A percentile compares a stretch with the other conserved stretches of the same genome.
phyloP scores from a whole-genome alignment of 2,888 invertebrate genomes.

The Eutolmus rufibarbis region DNA sequence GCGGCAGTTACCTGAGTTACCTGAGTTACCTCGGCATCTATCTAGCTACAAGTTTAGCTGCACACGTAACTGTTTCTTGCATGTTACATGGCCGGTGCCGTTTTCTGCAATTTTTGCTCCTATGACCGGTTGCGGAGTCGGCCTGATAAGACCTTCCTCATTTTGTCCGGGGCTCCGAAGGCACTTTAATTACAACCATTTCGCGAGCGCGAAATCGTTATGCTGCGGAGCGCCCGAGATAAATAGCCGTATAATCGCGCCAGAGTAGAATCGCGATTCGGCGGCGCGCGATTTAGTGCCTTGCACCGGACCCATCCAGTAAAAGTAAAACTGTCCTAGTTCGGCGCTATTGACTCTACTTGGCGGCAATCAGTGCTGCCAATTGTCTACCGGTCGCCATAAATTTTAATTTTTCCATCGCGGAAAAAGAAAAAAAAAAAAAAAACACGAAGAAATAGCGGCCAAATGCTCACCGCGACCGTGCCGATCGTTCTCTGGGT shows the following conservation, averaged over 20 bases:
- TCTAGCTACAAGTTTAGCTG: slow-evolving; percentile 24
- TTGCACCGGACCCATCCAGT: slow-evolving; percentile 1
- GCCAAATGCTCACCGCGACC: too few species aligned
- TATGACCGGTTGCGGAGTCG: slow-evolving; percentile 31
- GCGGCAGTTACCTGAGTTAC: not conserved
- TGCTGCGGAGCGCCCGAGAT: slow-evolving; percentile 22
- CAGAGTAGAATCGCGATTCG: not conserved
- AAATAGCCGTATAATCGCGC: slow-evolving; percentile 22
- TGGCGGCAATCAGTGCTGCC: not conserved
- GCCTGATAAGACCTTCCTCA: slow-evolving; percentile 37
- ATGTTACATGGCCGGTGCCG: slow-evolving; percentile 46
- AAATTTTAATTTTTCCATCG: not conserved
- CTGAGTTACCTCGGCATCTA: slow-evolving; percentile 7
- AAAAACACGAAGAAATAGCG: not conserved
- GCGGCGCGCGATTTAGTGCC: not conserved
- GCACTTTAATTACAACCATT: slow-evolving; percentile 39
- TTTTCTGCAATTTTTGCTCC: slow-evolving; percentile 39
- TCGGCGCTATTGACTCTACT: not conserved
- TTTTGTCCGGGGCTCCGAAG: slow-evolving; percentile 17
- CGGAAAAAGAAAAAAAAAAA: not conserved
- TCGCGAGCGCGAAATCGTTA: slow-evolving; percentile 26
- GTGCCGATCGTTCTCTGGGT: not conserved
- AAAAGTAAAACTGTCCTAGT: slow-evolving; percentile 34
- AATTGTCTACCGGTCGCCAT: slow-evolving; percentile 29
- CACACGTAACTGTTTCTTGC: slow-evolving; percentile 46